Conservation (phyloP, 2,888 invertebrate genomes). For the Anthophora plumipes region DNA sequence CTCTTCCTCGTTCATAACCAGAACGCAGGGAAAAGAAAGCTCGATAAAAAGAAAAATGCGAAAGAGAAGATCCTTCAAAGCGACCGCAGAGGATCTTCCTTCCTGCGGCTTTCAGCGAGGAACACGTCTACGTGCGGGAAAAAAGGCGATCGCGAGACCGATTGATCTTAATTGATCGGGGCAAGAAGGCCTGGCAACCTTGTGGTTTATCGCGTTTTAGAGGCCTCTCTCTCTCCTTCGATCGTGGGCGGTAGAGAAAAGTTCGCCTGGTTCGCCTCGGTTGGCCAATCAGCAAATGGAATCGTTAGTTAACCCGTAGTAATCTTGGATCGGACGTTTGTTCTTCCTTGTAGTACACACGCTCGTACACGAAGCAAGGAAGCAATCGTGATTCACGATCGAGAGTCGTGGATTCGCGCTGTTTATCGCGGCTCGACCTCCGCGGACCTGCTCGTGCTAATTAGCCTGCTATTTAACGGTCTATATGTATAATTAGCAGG, state of each 20-base stretch:
- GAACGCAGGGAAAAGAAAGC: no score
- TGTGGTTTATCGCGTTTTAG: conserved; percentile 15
- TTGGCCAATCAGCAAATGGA: conserved; percentile 72
- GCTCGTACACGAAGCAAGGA: conserved; percentile 2
- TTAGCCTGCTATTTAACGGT: conserved; percentile 14
- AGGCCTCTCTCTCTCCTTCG: background rate
- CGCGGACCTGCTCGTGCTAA: background rate
- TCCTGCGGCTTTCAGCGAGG: background rate
- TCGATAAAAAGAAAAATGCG: no score
- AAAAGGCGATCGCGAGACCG: background rate
- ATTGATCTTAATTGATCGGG: conserved; percentile 27
- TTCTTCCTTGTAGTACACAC: conserved; percentile 70
- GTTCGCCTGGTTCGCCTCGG: conserved; percentile 35
- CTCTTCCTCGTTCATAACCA: background rate
- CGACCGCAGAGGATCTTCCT: background rate
- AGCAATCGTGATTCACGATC: conserved; percentile 35
- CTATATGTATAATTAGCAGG: background rate
- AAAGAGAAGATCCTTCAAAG: background rate
- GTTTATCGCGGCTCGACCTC: background rate
- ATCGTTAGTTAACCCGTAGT: conserved; percentile 69
- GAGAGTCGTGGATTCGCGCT: background rate
- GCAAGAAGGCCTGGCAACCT: background rate
- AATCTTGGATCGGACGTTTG: conserved; percentile 68
- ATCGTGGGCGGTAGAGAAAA: conserved; percentile 12
- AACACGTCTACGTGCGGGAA: background rate